phyloP scores from a whole-genome alignment of 1,140 invertebrate genomes.

The Eriosoma lanigerum region DNA sequence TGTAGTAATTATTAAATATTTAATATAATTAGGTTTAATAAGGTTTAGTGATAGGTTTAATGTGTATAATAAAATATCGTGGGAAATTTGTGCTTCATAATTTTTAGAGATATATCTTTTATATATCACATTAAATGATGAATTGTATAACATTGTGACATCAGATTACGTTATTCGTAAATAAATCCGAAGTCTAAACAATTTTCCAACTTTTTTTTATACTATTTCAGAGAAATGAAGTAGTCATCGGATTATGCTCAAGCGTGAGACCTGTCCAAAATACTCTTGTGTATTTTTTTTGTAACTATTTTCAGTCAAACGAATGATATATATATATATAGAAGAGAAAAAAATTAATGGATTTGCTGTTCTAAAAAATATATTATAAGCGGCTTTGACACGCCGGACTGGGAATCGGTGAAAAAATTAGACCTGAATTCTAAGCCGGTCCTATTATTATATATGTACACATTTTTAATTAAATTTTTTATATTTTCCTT shows the following conservation, averaged over 20 bases:
- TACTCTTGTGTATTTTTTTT: not conserved
- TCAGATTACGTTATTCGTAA: conserved; percentile 6
- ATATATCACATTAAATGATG: no score
- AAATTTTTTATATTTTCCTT: conserved; percentile 2
- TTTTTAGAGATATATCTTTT: no score
- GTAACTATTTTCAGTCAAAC: conserved; percentile 21
- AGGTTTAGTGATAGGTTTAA: no score
- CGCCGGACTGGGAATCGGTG: no score
- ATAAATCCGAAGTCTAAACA: not conserved
- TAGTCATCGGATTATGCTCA: not conserved
- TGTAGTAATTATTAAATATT: no score
- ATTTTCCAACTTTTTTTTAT: conserved; percentile 15
- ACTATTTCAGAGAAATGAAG: not conserved
- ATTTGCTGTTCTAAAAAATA: conserved; percentile 18
- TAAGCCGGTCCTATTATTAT: not conserved
- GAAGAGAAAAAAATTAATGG: not conserved
- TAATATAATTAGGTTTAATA: no score
- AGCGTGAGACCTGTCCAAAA: not conserved
- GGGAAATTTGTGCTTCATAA: no score
- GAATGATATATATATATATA: not conserved
- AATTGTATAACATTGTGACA: no score
- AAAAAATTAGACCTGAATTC: conserved; percentile 11
- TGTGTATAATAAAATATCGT: no score
- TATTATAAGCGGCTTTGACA: conserved; percentile 7
- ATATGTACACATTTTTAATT: conserved; percentile 26